Base-by-base conservation (phyloP, 2,797 vertebrate species). In the Glossophaga mutica region DNA sequence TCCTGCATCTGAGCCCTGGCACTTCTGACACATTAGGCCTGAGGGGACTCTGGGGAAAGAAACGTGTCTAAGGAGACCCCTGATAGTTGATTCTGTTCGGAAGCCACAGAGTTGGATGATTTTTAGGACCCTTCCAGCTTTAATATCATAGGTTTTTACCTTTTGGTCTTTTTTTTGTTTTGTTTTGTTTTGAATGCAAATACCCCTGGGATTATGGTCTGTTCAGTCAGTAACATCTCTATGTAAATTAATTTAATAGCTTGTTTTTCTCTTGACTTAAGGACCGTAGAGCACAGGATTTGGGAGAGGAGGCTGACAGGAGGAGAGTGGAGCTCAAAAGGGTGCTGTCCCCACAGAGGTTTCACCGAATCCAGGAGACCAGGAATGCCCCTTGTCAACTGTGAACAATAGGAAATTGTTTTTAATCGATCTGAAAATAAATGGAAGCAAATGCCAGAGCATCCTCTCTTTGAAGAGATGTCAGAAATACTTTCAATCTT, bases 401-500 rank as follows among this genome's bases (percentile, higher is more conserved):
- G 84, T 68, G 91, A 85, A 85, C 87, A 79, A 68, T 85, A 94
- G 65, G 93, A 97, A 92, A 95, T 82, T 96, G 96, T 67, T 95
- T 98, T 97, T 98, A 98, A 98, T 98, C 98, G 98, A 97, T 95
- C 94, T 97, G 98, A 97, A 98, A 98, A 98, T 97, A 98, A 98
- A 95, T 93, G 95, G 89, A 98, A 93, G 39, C 5, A 39, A 92
- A 94, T 86, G 90, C 96, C 97, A 88, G 97, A 97, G 95, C 87
- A 95, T 97, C 96, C 89, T 98, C 57, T 44, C 95, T 98, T 98
- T 95, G 90, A 97, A 98, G 97, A 88, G 95, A 95, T 83, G 97
- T 98, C 98, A 98, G 97, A 96, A 98, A 92, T 93, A 96, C 97
- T 98, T 98, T 98, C 98, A 98, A 98, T 98, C 98, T 98, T 98